phyloP scores from a whole-genome alignment of 2,113 vertebrate species.

The Platysternon megacephalum region DNA sequence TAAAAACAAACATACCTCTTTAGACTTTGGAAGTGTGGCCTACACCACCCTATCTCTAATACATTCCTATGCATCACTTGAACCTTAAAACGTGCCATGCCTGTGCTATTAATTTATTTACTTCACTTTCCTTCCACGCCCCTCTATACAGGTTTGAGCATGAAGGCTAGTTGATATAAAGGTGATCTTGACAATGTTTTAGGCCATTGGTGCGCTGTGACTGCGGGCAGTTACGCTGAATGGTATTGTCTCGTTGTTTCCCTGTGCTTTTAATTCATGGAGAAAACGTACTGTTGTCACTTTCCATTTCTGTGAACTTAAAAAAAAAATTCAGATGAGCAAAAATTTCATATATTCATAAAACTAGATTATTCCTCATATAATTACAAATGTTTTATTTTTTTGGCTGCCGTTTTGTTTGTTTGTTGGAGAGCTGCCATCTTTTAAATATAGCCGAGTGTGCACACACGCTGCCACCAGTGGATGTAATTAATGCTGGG shows the following conservation, averaged over 20 bases:
- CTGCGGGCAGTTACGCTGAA: background rate
- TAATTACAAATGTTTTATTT: conserved; percentile 49
- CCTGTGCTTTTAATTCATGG: background rate
- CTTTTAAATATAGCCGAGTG: conserved; percentile 57
- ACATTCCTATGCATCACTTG: background rate
- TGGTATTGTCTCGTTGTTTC: background rate
- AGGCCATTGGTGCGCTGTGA: background rate
- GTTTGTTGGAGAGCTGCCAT: conserved; percentile 59
- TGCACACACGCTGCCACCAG: conserved; percentile 21
- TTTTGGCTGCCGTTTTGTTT: conserved; percentile 5
- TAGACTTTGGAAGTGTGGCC: background rate
- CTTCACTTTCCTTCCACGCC: background rate
- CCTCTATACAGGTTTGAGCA: background rate
- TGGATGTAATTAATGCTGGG: conserved; percentile 69
- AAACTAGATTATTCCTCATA: conserved; percentile 17
- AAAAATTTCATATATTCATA: conserved; percentile 58
- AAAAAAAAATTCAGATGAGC: conserved; percentile 24
- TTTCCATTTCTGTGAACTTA: conserved; percentile 45
- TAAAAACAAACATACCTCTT: background rate
- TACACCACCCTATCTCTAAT: background rate
- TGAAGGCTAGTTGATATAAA: background rate
- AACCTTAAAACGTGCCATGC: rapidly evolving
- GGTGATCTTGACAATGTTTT: background rate
- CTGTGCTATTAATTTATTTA: background rate
- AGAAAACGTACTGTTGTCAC: background rate